Percentiles rank a stretch among this genome's conserved stretches.
These are phyloP conservation scores for Oconnorella tubifera DNA, from an alignment of 2,888 invertebrate genomes.

Conservation along the genomic window DNA sequence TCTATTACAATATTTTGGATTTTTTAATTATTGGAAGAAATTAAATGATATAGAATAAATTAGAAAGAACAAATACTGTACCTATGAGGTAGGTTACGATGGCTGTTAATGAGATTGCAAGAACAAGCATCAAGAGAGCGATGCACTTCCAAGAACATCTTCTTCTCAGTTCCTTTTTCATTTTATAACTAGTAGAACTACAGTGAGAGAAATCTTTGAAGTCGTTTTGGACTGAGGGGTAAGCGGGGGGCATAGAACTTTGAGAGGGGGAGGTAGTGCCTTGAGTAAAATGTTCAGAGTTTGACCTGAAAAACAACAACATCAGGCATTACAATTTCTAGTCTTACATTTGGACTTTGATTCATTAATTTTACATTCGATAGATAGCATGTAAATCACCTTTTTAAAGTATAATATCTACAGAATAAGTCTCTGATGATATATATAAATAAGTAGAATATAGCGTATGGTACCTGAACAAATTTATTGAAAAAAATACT, in stretches of 20 bases:
- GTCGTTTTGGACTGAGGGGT: constrained; percentile 40
- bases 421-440: no score
- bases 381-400: no score
- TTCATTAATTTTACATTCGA: no score
- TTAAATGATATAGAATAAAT: no score
- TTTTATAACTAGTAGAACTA: constrained; percentile 45
- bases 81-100: constrained; percentile 30
- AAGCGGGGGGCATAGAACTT: constrained; percentile 29
- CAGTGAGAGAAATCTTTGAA: constrained; percentile 50
- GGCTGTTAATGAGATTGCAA: constrained; percentile 82
- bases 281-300: not conserved
- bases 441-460: no score
- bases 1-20: no score
- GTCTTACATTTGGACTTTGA: not conserved
- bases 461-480: no score
- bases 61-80: not conserved
- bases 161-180: constrained; percentile 50
- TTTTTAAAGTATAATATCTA: no score
- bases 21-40: not conserved
- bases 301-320: not conserved
- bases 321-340: not conserved
- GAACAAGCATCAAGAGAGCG: constrained; percentile 85
- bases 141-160: constrained; percentile 92
- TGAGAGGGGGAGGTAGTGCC: not conserved
- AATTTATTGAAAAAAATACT: no score